Conservation (phyloP, 1,140 invertebrate species). For the Panagrolaimus sp. region DNA sequence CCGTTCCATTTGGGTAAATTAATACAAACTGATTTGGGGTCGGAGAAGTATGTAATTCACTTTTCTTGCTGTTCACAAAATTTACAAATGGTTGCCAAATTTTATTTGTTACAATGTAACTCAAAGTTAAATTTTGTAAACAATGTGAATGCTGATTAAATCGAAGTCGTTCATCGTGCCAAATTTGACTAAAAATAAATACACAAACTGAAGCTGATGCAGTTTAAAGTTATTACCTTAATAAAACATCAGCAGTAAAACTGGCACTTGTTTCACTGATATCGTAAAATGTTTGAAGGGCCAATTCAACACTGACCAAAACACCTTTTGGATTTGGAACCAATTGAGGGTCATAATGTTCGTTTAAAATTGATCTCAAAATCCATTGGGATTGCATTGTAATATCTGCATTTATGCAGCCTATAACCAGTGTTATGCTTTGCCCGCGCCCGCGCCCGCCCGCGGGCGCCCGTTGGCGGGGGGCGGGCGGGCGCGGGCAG, state of each 20-base stretch:
- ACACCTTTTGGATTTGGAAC: slow-evolving; percentile 37
- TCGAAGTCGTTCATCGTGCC: slow-evolving; percentile 37
- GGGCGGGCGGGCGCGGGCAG: too few species aligned
- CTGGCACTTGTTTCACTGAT: slow-evolving; percentile 28
- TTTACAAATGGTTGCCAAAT: slow-evolving; percentile 42
- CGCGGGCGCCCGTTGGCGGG: too few species aligned
- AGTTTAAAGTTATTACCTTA: slow-evolving; percentile 25
- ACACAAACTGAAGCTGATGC: too few species aligned
- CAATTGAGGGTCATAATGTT: slow-evolving; percentile 33
- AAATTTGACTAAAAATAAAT: slow-evolving; percentile 40
- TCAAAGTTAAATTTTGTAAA: slow-evolving; percentile 45
- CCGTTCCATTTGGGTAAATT: slow-evolving; percentile 46
- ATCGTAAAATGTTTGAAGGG: slow-evolving; percentile 36
- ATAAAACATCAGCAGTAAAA: slow-evolving; percentile 48
- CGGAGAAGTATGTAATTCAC: slow-evolving; percentile 40
- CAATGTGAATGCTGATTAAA: slow-evolving; percentile 31
- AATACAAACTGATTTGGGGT: slow-evolving; percentile 47
- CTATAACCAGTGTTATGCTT: neutral
- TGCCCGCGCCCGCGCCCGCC: too few species aligned
- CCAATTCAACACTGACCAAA: slow-evolving; percentile 38
- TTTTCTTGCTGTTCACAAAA: slow-evolving; percentile 41
- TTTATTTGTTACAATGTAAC: slow-evolving; percentile 42
- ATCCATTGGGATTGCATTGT: slow-evolving; percentile 13
- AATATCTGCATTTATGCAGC: slow-evolving; percentile 20
- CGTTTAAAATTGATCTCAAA: slow-evolving; percentile 21